Evolutionary conservation across 2,113 vertebrate genomes (phyloP), one percentile per base, ranked within the genome.

Genomic region (Jaculus jaculus): DNA sequence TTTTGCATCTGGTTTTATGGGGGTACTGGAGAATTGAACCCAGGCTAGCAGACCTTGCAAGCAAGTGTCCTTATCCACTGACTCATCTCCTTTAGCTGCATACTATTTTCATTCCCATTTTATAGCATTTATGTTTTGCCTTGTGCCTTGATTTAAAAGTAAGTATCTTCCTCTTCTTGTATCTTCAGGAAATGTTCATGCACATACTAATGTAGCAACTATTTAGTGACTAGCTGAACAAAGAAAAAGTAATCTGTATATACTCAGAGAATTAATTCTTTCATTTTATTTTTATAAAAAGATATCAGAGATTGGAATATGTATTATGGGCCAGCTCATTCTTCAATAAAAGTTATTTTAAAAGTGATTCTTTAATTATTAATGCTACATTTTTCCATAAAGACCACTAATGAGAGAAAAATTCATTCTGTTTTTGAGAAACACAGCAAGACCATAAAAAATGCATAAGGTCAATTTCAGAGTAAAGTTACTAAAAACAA

Each of bases 331-430:
- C 20, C 30, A 74, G 58, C 18, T 95, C 24, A 54, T n/a, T n/a
- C 37, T 71, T 87, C 74, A 39, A 9, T 63, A 18, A 87, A 95
- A 93, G 37, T 75, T 89, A 20, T 39, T 91, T 82, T 86, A 42
- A 93, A 71, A 82, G 7, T 37, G 11, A 91, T 61, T 93, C 66
- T 93, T 96, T 92, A 88, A 92, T 88, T 77, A 95, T 65, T 71
- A 96, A 90, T 85, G 28, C 7, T 47, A 74, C 47, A 78, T 68
- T 84, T 91, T 92, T 90, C 78, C 71, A 74, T 95, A 65, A 90
- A 92, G 81, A 3, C 13, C 26, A 65, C 3, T 32, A 54, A 37
- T 92, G 13, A 85, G 82, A 87, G 77, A 91, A 68, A 93, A 89
- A 91, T 83, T 61, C 30, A 61, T 63, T 87, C 32, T 95, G 11